A percentile compares a stretch with the other conserved stretches of the same genome.
Evolutionary conservation across 2,113 vertebrate genomes (phyloP).

Genomic region (Phalacrocorax pelagicus): DNA sequence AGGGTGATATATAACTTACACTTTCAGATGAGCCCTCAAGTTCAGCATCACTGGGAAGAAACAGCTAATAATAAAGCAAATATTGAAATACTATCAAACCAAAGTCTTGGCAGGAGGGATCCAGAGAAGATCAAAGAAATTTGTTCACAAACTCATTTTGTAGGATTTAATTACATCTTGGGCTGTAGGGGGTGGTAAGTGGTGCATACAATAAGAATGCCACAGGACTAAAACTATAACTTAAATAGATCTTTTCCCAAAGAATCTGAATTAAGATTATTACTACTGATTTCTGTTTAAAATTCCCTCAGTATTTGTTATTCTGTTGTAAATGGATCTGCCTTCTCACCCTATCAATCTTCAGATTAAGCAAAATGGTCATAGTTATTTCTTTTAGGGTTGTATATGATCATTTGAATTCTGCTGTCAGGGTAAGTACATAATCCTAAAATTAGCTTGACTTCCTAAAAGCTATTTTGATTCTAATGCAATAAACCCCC

Average conservation of each 20-base stretch:
- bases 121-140: neutral
- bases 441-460: neutral
- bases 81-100: neutral
- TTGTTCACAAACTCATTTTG: neutral
- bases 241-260: neutral
- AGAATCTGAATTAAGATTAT: neutral
- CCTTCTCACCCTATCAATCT: neutral
- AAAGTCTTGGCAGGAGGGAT: neutral
- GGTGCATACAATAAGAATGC: neutral
- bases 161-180: neutral
- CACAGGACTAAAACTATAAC: neutral
- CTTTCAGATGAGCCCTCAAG: neutral
- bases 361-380: neutral
- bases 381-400: neutral
- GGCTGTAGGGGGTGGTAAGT: too few relatives aligned
- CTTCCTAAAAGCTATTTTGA: neutral
- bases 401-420: neutral
- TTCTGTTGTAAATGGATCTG: neutral
- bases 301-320: neutral
- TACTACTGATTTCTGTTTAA: neutral
- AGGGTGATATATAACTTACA: neutral
- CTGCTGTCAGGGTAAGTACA: neutral
- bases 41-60: neutral
- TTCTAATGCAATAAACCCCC: neutral
- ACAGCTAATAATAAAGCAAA: neutral